A percentile compares a stretch with the other conserved stretches of the same genome.
phyloP scores from a whole-genome alignment of 2,888 invertebrate species.

The Mystacides longicornis region DNA sequence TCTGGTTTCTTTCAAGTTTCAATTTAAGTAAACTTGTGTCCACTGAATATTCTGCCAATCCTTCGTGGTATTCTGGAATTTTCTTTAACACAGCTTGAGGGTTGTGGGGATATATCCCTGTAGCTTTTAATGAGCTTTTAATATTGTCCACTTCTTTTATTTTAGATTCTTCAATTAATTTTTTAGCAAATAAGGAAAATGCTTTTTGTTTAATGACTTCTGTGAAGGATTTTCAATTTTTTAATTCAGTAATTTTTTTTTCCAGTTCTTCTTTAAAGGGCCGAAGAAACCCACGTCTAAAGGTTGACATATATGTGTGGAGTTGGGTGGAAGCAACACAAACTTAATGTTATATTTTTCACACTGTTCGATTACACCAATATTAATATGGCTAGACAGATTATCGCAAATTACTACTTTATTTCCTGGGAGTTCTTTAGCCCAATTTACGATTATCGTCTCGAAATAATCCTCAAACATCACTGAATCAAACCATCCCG shows the following conservation, averaged over 20 bases:
- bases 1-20: background rate
- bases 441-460: constrained; percentile 26
- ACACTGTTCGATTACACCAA: constrained; percentile 30
- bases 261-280: constrained; percentile 24
- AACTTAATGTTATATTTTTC: constrained; percentile 32
- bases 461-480: constrained; percentile 32
- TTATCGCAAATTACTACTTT: constrained; percentile 36
- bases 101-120: background rate
- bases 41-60: background rate
- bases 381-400: constrained; percentile 31
- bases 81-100: background rate
- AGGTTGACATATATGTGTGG: constrained; percentile 32
- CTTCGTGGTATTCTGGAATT: constrained; percentile 3
- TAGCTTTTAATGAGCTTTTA: background rate
- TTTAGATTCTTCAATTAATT: background rate
- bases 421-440: constrained; percentile 28
- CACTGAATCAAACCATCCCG: constrained; percentile 34
- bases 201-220: background rate
- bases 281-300: constrained; percentile 32
- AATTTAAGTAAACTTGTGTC: background rate
- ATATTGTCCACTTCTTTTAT: background rate
- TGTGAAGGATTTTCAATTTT: constrained; percentile 3
- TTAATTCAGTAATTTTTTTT: background rate
- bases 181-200: background rate
- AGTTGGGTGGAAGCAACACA: constrained; percentile 31